Evolutionary conservation across 2,888 invertebrate genomes (phyloP).

Genomic region (Actias luna): DNA sequence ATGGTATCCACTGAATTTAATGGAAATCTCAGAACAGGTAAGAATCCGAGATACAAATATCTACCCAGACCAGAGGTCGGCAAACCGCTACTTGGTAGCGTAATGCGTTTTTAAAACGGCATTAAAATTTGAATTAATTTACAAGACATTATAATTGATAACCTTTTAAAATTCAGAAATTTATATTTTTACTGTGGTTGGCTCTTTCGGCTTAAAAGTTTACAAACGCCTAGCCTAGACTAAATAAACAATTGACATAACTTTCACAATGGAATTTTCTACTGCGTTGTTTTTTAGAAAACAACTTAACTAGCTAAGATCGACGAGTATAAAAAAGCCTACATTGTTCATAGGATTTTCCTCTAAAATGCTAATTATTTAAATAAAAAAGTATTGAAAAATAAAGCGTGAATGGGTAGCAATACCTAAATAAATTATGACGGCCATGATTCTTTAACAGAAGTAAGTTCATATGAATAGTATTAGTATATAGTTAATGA

Average conservation of each 20-base stretch:
- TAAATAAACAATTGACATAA: not conserved
- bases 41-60: not conserved
- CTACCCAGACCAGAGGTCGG: no score
- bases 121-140: no score
- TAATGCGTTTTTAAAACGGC: no score
- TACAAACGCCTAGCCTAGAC: no score
- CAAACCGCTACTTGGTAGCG: no score
- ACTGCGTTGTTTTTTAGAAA: not conserved
- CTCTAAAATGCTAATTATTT: not conserved
- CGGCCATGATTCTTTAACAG: constrained; percentile 17
- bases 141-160: no score
- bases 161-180: no score
- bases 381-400: constrained; percentile 12
- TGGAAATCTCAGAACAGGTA: not conserved
- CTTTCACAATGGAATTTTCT: no score
- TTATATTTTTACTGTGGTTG: no score
- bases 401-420: not conserved
- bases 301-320: no score
- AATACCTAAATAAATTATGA: not conserved
- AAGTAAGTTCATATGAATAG: not conserved
- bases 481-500: constrained; percentile 60
- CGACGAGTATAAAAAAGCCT: no score
- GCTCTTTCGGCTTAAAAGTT: no score
- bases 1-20: not conserved
- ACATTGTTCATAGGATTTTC: not conserved